Evolutionary conservation across 2,113 vertebrate species (phyloP), one percentile per base, ranked within the genome.

Genomic region (Leptobrachium ailaonicum): DNA sequence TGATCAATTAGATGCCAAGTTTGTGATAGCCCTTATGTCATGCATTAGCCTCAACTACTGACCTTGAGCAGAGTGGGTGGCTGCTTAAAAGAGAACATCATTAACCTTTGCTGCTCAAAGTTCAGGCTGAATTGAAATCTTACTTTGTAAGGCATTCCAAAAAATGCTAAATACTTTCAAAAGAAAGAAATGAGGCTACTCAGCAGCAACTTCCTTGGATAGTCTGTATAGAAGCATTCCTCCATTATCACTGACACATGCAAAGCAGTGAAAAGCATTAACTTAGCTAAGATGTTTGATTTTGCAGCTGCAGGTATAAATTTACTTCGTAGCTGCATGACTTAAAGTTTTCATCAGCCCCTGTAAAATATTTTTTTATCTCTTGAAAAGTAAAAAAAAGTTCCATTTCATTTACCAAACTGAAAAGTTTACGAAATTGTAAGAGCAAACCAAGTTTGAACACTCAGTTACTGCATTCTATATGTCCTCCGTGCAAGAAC

Each of bases 1-100:
- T 95, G 91, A 94, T 94, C 94, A 93, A 91, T 92, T 92, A 93
- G 92, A 95, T 95, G 93, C 93, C 92, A 95, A 96, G 94, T 96
- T 94, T 92, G 88, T 90, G 92, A 92, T 94, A 93, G 92, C 87
- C 88, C 90, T 87, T 94, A 89, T 90, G 90, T 92, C 91, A 91
- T 90, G 92, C 92, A 91, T 95, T 95, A 92, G 90, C 92, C 90
- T 95, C 92, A 92, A 92, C 92, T 90, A 89, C 87, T 95, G 95
- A 98, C 96, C 97, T 96, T 92, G 94, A 92, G 93, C 94, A 92
- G 94, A 93, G 95, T 95, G 94, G 95, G 96, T 97, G 96, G 94
- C 94, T 96, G 90, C 91, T 90, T 89, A 84, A 91, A 93, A 92
- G 91, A 94, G 92, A 95, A 95, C 92, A 93, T 92, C 89, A 91